Percentiles rank a stretch among this genome's conserved stretches.
phyloP scores from a whole-genome alignment of 1,140 invertebrate genomes.

The Copidosoma floridanum region DNA sequence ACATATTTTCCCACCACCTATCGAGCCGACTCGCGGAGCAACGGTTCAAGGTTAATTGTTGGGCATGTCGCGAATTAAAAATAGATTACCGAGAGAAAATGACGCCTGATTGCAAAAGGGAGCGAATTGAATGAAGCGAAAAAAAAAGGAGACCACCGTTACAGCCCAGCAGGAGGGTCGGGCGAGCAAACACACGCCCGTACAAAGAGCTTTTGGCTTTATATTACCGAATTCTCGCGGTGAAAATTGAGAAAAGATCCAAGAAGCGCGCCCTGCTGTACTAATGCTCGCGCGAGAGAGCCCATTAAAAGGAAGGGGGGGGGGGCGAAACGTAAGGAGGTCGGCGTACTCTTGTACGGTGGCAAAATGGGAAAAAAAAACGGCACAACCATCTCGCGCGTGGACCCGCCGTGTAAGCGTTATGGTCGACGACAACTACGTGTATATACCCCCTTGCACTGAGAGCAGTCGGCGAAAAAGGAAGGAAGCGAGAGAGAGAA shows the following conservation, averaged over 20 bases:
- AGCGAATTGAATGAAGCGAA: too few relatives aligned
- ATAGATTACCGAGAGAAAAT: too few relatives aligned
- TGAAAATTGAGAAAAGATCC: constrained; percentile 20
- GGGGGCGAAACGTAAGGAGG: neutral
- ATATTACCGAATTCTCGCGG: constrained; percentile 21
- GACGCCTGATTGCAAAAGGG: too few relatives aligned
- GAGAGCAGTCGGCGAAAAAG: neutral
- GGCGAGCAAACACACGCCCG: neutral
- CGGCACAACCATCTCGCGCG: neutral
- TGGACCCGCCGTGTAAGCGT: neutral
- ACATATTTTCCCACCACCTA: too few relatives aligned
- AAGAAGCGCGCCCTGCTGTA: neutral
- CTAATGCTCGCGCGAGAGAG: too few relatives aligned
- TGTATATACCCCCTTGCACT: neutral
- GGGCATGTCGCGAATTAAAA: too few relatives aligned
- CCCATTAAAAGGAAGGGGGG: neutral
- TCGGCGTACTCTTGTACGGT: neutral
- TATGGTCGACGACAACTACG: neutral
- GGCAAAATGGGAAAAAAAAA: too few relatives aligned
- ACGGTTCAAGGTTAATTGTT: too few relatives aligned
- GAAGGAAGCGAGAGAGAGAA: neutral
- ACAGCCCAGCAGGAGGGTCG: neutral
- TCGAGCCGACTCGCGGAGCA: too few relatives aligned
- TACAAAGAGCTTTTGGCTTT: constrained; percentile 18
- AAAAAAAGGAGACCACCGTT: neutral